Base-by-base conservation (phyloP, 1,140 invertebrate genomes). In the Druon quercuslanigerum region DNA sequence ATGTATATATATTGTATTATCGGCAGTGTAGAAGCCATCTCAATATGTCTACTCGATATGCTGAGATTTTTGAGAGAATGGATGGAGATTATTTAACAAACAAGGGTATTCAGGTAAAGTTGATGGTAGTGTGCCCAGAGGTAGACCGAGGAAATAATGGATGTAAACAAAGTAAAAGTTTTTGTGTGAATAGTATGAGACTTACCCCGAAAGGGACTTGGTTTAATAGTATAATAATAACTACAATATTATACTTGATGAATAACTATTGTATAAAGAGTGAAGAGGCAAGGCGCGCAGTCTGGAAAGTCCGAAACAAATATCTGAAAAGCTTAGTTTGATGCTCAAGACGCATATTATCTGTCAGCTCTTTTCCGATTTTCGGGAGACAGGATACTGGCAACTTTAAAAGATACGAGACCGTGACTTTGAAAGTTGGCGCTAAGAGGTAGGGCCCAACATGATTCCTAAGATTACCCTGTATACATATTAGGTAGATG, bases 261-360 rank as follows among this genome's bases (percentile, higher is more conserved):
- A n/a, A 14, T 11, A 66, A 12, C 14, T n/a, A 17, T 54, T 17
- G n/a, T 33, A 33, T 40, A 14, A 17, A 60, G 57, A 60, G 20
- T 12, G n/a, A n/a, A n/a, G n/a, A 3, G 19, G 19, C 17, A 20
- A 13, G 25, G 25, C 25, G 25, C 25, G 19, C 56, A 57, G 56
- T 57, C 56, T 57, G 56, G 56, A 57, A 25, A 57, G 60, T 66
- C 60, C 13, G 25, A 66, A 25, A 16, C 60, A 66, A 66, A 66
- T 66, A 66, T 66, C 60, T 20, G 25, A 13, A 66, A 66, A 66
- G 25, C 20, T 66, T 66, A n/a, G 25, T 40, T 40, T 40, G 60
- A 33, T 40, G 25, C 2, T 46, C 40, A 9, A 66, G 25, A 33
- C 12, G 57, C 57, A 19, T 25, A 66, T 14, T 40, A 66, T 66